Base-by-base conservation (phyloP, 35 echinoderm and acorn worm genomes). In the Amphiura filiformis region DNA sequence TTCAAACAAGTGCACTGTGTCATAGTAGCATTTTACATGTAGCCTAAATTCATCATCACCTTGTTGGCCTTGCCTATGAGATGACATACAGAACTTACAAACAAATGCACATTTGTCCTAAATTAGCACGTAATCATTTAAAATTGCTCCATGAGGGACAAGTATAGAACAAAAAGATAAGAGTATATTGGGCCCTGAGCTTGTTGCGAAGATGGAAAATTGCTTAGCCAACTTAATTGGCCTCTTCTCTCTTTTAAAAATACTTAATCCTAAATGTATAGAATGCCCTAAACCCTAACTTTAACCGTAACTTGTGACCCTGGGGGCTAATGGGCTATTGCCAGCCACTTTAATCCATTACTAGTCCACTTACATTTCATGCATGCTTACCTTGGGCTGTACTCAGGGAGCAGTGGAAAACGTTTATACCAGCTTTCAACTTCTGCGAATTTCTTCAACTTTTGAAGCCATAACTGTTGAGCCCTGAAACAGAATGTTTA, bases 381-480 rank as follows among this genome's bases (percentile, higher is more conserved):
- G 35, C 37, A 20, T 13, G 34, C 80, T 76, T 39, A 90, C 88
- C 76, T 57, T 84, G 89, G 89, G 28, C 44, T 84, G 76, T 91
- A 91, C 36, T 20, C 76, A 30, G 82, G 81, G 4, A 91, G 78
- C n/a, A 91, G 31, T 30, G 89, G 89, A 80, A 78, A 83, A 22
- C 77, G 44, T 75, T 91, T 78, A 36, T 78, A 85, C 89, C 82
- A 84, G 5, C 22, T 47, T 77, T 85, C 89, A 35, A 35, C 75
- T 17, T 61, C 89, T 80, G 77, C 81, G 15, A 85, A 77, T 39
- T 85, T 85, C 76, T 91, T 91, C 39, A 91, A 28, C 39, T 32
- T 91, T 42, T 91, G 80, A 14, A 37, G 75, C 89, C 89, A 91
- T 37, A 38, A 56, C 75, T 85, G 77, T 80, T 83, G 64, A 38